Evolutionary conservation across 2,113 vertebrate species (phyloP), one percentile per base, ranked within the genome.

Genomic region (Deroptyus accipitrinus): DNA sequence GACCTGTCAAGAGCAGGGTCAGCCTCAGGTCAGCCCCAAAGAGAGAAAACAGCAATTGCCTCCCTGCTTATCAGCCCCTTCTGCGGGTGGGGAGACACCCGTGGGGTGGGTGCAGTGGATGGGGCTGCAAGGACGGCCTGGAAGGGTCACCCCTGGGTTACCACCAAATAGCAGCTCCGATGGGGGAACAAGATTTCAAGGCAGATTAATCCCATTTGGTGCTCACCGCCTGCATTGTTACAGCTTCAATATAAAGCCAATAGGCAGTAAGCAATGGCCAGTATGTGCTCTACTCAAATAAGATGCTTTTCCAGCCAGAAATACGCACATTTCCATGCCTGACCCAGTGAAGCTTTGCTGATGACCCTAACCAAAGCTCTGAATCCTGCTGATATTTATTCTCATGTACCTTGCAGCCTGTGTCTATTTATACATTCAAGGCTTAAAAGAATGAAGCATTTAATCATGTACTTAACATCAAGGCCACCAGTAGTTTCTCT

Each of bases 1-100:
- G 93, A 89, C 96, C 94, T 81, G 63, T 87, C 94, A 93, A 54
- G n/a, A 64, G 66, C 88, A 54, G 93, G 97, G 95, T 96, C 94
- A 97, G 89, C 37, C 0, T 3, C 88, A 17, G 96, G 95, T 96
- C 96, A 95, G 74, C 49, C 78, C 70, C 77, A 33, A 46, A 87
- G 84, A 96, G 86, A 95, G 83, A 97, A 97, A 96, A 64, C 95
- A 95, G 91, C 84, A 0, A 82, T 66, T 28, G 11, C 66, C 72
- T 52, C 42, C 25, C 74, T 5, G 5, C 82, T 94, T 95, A 96
- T 94, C 94, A 93, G 87, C 7, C 28, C 61, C 30, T 4, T 42
- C 19, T 51, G 39, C 2, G 39, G 78, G 28, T 18, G 42, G 11
- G 22, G 88, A 42, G 91, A 90, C 73, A 69, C 79, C 85, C 63